Conservation (phyloP, 2,888 invertebrate species). For the Drosophila formosana region DNA sequence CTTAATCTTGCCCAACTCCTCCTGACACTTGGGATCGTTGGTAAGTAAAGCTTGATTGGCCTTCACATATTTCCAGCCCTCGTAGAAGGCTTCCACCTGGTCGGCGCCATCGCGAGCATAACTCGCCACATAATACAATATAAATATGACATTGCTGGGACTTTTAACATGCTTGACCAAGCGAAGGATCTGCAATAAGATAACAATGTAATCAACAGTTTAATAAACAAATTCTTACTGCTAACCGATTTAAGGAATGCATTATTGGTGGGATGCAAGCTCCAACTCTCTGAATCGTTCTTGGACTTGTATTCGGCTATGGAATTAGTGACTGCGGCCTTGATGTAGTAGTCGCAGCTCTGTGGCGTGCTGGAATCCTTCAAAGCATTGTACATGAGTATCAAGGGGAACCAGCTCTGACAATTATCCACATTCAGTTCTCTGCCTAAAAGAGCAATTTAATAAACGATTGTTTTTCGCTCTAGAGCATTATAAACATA, state of each 20-base stretch:
- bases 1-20: conserved; percentile 82
- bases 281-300: conserved; percentile 82
- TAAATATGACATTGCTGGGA: conserved; percentile 81
- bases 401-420: conserved; percentile 84
- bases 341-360: conserved; percentile 83
- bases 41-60: conserved; percentile 66
- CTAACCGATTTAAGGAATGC: conserved; percentile 84
- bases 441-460: conserved; percentile 67
- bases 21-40: conserved; percentile 75
- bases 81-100: conserved; percentile 84
- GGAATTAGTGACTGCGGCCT: conserved; percentile 84
- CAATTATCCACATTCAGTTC: conserved; percentile 85
- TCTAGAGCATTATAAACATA: conserved; percentile 16
- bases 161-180: conserved; percentile 81
- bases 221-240: not conserved
- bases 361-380: conserved; percentile 79
- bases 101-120: conserved; percentile 85
- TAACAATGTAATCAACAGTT: not conserved
- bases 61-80: conserved; percentile 83
- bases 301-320: conserved; percentile 82
- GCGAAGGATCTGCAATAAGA: conserved; percentile 75
- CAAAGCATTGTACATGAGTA: conserved; percentile 82
- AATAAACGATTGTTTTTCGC: not conserved
- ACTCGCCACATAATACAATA: conserved; percentile 84
- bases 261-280: conserved; percentile 84